Conservation (phyloP, 2,888 invertebrate genomes). For the Petrolisthes manimaculis region DNA sequence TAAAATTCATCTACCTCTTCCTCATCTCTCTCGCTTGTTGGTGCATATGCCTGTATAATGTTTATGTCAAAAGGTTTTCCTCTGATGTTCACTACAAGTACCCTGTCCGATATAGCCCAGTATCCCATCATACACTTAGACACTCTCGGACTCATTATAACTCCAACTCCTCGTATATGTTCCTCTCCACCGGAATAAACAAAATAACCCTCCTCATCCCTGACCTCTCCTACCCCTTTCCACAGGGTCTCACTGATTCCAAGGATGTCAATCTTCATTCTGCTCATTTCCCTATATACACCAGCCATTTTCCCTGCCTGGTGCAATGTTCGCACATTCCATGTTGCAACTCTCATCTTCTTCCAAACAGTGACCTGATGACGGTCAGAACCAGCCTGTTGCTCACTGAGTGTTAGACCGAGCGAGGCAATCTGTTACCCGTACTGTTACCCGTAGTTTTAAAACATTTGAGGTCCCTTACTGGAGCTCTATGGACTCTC, state of each 20-base stretch:
- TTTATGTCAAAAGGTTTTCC: conserved; percentile 18
- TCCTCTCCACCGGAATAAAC: conserved; percentile 4
- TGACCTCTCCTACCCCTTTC: conserved; percentile 1
- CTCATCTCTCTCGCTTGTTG: conserved; percentile 29
- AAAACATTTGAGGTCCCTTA: no score
- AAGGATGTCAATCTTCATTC: conserved; percentile 10
- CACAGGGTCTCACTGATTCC: conserved; percentile 21
- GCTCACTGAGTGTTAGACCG: conserved; percentile 13
- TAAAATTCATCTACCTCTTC: conserved; percentile 22
- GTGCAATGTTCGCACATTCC: conserved; percentile 16
- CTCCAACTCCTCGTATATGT: conserved; percentile 1
- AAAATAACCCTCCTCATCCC: conserved; percentile 16
- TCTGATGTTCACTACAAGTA: conserved; percentile 27
- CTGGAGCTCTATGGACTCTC: no score
- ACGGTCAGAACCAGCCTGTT: not conserved
- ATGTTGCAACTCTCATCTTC: conserved; percentile 16
- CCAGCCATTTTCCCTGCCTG: conserved; percentile 19
- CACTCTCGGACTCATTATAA: conserved; percentile 18
- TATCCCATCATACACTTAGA: conserved; percentile 15
- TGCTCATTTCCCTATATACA: conserved; percentile 1
- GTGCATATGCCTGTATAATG: conserved; percentile 1
- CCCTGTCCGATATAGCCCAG: conserved; percentile 21
- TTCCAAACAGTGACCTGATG: conserved; percentile 10
- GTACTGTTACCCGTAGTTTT: no score
- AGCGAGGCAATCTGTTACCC: not conserved